A percentile compares a stretch with the other conserved stretches of the same genome.
Evolutionary conservation across 2,113 vertebrate species (phyloP).

Genomic region (Lontra canadensis): DNA sequence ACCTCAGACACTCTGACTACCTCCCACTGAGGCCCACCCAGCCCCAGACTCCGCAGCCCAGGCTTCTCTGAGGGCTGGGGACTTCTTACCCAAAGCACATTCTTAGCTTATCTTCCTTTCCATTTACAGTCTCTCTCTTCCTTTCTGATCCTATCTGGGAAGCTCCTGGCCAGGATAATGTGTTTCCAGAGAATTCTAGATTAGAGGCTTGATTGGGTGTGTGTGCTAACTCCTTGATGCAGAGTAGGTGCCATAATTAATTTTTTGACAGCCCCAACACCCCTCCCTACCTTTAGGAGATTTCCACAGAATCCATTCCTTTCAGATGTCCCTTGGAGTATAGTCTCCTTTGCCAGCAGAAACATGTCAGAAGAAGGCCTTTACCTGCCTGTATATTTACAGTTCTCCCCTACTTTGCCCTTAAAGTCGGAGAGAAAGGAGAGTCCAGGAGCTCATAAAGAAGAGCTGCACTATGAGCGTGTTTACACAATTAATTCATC

Average conservation of each 20-base stretch:
- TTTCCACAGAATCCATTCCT: slow-evolving; percentile 25
- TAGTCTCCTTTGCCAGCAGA: slow-evolving; percentile 24
- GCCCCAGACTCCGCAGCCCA: not conserved
- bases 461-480: slow-evolving; percentile 86
- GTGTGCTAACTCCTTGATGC: not conserved
- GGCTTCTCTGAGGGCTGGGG: not conserved
- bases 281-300: not conserved
- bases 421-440: slow-evolving; percentile 34
- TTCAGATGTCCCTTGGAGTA: slow-evolving; percentile 51
- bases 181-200: slow-evolving; percentile 65
- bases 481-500: slow-evolving; percentile 85
- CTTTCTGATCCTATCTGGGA: slow-evolving; percentile 67
- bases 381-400: slow-evolving; percentile 16
- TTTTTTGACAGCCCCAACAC: slow-evolving; percentile 29
- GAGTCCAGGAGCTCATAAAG: slow-evolving; percentile 75
- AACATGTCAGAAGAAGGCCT: not conserved
- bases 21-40: slow-evolving; percentile 85
- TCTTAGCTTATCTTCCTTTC: slow-evolving; percentile 74
- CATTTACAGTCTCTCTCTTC: slow-evolving; percentile 58
- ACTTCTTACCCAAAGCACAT: slow-evolving; percentile 73
- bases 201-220: not conserved
- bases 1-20: slow-evolving; percentile 89
- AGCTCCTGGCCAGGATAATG: slow-evolving; percentile 44
- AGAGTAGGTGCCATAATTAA: not conserved
- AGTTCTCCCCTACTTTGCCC: slow-evolving; percentile 21